These are phyloP conservation scores for Enteromius afrohamiltoni DNA, from an alignment of 2,797 vertebrate genomes.

Conservation along the genomic window DNA sequence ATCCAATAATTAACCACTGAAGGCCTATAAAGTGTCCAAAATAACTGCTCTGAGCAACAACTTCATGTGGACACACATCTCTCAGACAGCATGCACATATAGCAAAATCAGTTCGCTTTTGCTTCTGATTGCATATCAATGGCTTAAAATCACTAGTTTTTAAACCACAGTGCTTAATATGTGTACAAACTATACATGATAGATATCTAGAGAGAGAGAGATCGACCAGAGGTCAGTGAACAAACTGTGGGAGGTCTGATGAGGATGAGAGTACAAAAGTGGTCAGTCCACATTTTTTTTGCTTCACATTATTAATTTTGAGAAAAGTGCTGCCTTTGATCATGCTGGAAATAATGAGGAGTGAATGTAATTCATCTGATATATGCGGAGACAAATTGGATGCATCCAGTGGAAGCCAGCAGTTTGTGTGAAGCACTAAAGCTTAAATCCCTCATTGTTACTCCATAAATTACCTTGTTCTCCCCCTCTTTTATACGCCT, in stretches of 20 bases:
- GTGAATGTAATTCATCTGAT: conserved; percentile 28
- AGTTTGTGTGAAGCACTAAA: conserved; percentile 23
- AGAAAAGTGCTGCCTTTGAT: conserved; percentile 25
- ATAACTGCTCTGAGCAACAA: too few relatives aligned
- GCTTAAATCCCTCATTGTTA: conserved; percentile 33
- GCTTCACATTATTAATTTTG: conserved; percentile 10
- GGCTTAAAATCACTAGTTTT: too few relatives aligned
- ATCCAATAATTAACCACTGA: background rate
- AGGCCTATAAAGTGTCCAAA: too few relatives aligned
- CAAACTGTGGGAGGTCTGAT: background rate
- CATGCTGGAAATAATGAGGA: conserved; percentile 38
- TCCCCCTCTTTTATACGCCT: conserved; percentile 8
- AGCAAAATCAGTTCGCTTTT: too few relatives aligned
- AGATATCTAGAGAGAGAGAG: background rate
- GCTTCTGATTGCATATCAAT: too few relatives aligned
- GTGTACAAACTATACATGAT: background rate
- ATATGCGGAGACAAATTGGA: conserved; percentile 16
- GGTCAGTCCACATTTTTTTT: background rate
- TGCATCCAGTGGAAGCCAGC: conserved; percentile 7
- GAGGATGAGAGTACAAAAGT: background rate
- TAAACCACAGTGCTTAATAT: too few relatives aligned
- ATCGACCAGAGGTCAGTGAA: background rate
- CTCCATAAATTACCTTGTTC: conserved; percentile 24
- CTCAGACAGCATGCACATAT: too few relatives aligned
- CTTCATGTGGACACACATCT: too few relatives aligned